These are phyloP conservation scores for Capricornis sumatraensis DNA, from an alignment of 2,113 vertebrate genomes.

Conservation along the genomic window DNA sequence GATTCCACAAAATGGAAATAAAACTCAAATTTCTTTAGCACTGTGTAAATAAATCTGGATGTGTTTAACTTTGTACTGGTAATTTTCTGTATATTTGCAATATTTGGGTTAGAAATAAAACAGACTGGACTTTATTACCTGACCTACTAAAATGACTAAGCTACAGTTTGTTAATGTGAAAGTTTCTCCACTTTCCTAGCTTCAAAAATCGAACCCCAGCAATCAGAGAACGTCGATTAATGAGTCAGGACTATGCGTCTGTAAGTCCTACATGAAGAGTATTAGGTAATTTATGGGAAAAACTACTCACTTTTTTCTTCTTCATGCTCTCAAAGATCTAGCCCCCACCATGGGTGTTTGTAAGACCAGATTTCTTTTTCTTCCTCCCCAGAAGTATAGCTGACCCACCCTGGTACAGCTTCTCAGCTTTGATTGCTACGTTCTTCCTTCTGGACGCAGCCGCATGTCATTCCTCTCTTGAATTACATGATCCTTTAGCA, in stretches of 20 bases:
- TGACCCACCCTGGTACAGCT: neutral
- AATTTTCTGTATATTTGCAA: conserved; percentile 82
- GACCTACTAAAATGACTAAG: conserved; percentile 52
- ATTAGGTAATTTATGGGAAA: neutral
- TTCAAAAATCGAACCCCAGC: neutral
- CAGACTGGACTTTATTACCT: conserved; percentile 69
- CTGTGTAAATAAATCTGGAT: conserved; percentile 78
- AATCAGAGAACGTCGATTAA: neutral
- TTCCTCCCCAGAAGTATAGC: neutral
- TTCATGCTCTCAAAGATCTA: neutral
- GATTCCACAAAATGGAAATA: conserved; percentile 52
- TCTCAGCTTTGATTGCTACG: neutral
- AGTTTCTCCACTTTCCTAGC: conserved; percentile 16
- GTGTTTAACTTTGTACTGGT: conserved; percentile 79
- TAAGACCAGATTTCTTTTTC: neutral
- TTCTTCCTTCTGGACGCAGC: neutral
- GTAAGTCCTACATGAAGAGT: neutral
- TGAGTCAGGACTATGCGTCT: neutral
- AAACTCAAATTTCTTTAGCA: conserved; percentile 67
- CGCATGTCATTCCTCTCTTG: neutral
- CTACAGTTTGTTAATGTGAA: conserved; percentile 32
- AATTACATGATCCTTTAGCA: neutral
- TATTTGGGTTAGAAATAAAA: conserved; percentile 80
- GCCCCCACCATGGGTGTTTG: neutral
- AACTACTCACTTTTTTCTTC: neutral